A percentile compares a stretch with the other conserved stretches of the same genome.
These are phyloP conservation scores for Conopomorpha cramerella DNA, from an alignment of 1,140 invertebrate species.

Conservation along the genomic window DNA sequence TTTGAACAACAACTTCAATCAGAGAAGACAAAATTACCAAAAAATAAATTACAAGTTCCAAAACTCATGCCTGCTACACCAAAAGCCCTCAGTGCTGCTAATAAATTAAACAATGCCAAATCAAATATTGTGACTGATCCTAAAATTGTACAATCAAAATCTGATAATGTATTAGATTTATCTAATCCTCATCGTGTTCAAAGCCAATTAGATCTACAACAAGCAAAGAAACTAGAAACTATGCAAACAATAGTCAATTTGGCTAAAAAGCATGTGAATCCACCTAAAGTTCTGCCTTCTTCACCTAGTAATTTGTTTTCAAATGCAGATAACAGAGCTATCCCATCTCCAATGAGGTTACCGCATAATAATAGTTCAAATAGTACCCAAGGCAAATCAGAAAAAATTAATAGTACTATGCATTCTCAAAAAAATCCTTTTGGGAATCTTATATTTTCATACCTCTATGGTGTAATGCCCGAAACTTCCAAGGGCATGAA, in stretches of 20 bases:
- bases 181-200: slow-evolving; percentile 49
- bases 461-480: too few relatives aligned
- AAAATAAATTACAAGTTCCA: slow-evolving; percentile 50
- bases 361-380: too few relatives aligned
- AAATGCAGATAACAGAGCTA: slow-evolving; percentile 22
- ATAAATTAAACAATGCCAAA: slow-evolving; percentile 19
- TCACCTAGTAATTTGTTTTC: slow-evolving; percentile 28
- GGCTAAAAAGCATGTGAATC: slow-evolving; percentile 49
- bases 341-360: too few relatives aligned
- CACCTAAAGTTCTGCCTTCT: slow-evolving; percentile 26
- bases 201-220: slow-evolving; percentile 45
- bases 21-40: slow-evolving; percentile 50
- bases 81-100: slow-evolving; percentile 35
- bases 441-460: too few relatives aligned
- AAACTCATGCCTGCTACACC: slow-evolving; percentile 45
- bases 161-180: slow-evolving; percentile 50
- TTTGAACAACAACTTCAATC: slow-evolving; percentile 51
- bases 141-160: slow-evolving; percentile 16
- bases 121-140: slow-evolving; percentile 13
- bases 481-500: slow-evolving; percentile 25
- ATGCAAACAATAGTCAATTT: slow-evolving; percentile 59
- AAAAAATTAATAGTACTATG: slow-evolving; percentile 18
- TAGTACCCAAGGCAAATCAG: too few relatives aligned
- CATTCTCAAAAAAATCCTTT: slow-evolving; percentile 12
- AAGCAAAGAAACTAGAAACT: slow-evolving; percentile 52